phyloP scores from a whole-genome alignment of 2,113 vertebrate genomes.

The Cynocephalus volans region DNA sequence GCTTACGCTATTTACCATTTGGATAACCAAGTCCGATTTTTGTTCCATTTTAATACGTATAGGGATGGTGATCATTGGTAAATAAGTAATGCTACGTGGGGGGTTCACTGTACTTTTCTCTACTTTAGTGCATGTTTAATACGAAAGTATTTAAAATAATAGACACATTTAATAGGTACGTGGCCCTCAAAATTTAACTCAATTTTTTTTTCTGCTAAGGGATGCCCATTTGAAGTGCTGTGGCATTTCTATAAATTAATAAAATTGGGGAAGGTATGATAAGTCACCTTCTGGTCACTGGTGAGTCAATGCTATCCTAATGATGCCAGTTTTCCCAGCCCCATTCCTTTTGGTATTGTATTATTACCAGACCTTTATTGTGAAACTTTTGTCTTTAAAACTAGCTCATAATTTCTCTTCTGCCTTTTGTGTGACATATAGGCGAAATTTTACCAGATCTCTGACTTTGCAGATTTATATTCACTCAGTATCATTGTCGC shows the following conservation, averaged over 20 bases:
- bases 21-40: not conserved
- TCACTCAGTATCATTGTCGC: fast-evolving
- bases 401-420: not conserved
- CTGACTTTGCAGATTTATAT: not conserved
- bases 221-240: not conserved
- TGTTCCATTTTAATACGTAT: not conserved
- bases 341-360: fast-evolving
- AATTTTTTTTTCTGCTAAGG: not conserved
- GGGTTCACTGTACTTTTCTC: not conserved
- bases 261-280: not conserved
- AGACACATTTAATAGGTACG: not conserved
- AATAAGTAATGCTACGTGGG: not conserved
- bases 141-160: not conserved
- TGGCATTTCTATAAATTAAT: not conserved
- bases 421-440: not conserved
- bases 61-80: not conserved
- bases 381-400: not conserved
- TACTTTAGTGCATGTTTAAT: not conserved
- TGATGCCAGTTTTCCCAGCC: not conserved
- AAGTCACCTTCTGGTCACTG: not conserved
- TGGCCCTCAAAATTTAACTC: not conserved
- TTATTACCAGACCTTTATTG: not conserved
- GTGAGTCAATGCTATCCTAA: not conserved
- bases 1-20: not conserved
- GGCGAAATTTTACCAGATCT: too few relatives aligned